Evolutionary conservation across 2,888 invertebrate genomes (phyloP), one percentile per base, ranked within the genome.

Genomic region (Theodoxus fluviatilis): DNA sequence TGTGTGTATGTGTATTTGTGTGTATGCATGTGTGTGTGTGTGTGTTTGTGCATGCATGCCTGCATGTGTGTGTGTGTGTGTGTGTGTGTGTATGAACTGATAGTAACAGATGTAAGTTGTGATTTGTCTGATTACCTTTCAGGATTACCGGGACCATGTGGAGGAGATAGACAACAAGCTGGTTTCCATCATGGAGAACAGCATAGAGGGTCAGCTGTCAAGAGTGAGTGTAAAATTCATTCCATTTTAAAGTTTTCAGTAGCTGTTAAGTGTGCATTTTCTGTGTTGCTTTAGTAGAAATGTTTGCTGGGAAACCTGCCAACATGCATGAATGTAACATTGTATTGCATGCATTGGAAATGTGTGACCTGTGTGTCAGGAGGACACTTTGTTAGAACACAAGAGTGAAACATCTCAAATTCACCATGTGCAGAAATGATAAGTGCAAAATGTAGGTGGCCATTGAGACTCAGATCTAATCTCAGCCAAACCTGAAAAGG

Each of bases 111-210:
- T 12, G 43, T 7, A 7, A n/a, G n/a, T 18, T 47, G 25, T 4
- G 47, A 47, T 3, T 6, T 31, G n/a, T 31, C 43, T 61, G 33
- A 2, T 2, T 3, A n/a, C 1, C 28, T 76, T 75, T 6, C 76
- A 85, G 85, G 86, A 86, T 75, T 89, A 89, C 78, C 90, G 91
- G 74, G 93, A 95, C 83, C 98, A 98, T 89, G 93, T 96, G 74
- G 92, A 93, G 80, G 96, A 97, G 89, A 93, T 98, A 79, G 94
- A 94, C 84, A 92, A 92, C 83, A 98, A 98, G 90, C 92, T 99
- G 78, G 91, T 95, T 76, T 90, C 92, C 65, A 95, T 98, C 83
- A 94, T 98, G 80, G 94, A 93, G 83, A 93, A 92, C 81, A 91
- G 96, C 85, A 89, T 97, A 61, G 91, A 92, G 65, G 92, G 91